Evolutionary conservation across 2,113 vertebrate genomes (phyloP), one percentile per base, ranked within the genome.

Genomic region (Delphinapterus leucas): DNA sequence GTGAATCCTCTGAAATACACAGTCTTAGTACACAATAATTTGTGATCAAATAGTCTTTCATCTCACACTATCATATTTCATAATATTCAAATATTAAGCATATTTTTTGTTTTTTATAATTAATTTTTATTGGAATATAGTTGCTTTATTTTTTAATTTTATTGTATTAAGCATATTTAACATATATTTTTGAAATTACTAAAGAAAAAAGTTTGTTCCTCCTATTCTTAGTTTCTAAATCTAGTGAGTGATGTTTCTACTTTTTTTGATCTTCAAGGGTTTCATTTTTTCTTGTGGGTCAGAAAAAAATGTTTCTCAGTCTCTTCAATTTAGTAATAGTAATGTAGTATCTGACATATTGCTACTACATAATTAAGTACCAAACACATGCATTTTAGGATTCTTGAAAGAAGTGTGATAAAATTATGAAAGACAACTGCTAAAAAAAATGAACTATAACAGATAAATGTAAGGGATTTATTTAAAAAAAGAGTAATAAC

Each of bases 281-380:
- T 92, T 95, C 87, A 31, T 47, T 93, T 82, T 93, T 91, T 49
- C 85, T 67, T 53, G 10, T 96, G 18, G 12, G 28, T 88, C 41
- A 41, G 21, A 8, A 95, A 68, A 68, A 88, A 60, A 53, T 77
- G n/a, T 92, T 55, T 82, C 28, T 60, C 8, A 49, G 36, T 67
- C 18, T 85, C 63, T 96, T 91, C 70, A 91, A 6, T 44, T 95
- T 95, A 47, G 8, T n/a, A 76, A 93, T 3, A n/a, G 25, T 36
- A 81, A 91, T 31, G 18, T n/a, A 63, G 21, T 77, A 44, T 74
- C 70, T 85, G 73, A 81, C 8, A 95, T 11, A 20, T 71, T 80
- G 21, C 31, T 79, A 68, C 83, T 92, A 67, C 90, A 73, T 79
- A 90, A 77, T 65, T 61, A 71, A 85, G 53, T 47, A 70, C 5